Percentiles rank a stretch among this genome's conserved stretches.
phyloP scores from a whole-genome alignment of 2,113 vertebrate genomes.

The Forbesichthys agassizii region DNA sequence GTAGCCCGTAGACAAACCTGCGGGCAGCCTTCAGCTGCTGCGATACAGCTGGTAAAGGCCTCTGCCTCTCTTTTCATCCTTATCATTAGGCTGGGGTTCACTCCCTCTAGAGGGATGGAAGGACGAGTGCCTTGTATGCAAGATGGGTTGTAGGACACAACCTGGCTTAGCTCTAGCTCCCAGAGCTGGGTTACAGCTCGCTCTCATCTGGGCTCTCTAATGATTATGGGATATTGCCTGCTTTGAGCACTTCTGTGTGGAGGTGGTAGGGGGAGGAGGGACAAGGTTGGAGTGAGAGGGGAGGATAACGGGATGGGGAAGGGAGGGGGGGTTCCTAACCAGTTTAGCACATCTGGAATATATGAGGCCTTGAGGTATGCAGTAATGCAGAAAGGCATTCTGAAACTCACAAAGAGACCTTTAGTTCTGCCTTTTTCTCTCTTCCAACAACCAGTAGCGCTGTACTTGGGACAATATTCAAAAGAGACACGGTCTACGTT shows the following conservation, averaged over 20 bases:
- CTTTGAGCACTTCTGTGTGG: slow-evolving; percentile 69
- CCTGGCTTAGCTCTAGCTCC: slow-evolving; percentile 18
- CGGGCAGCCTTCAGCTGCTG: slow-evolving; percentile 27
- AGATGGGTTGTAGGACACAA: slow-evolving; percentile 18
- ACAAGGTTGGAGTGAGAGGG: slow-evolving; percentile 32
- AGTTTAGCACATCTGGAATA: slow-evolving; percentile 83
- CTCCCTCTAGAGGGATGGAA: slow-evolving; percentile 19
- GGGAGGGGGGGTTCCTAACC: slow-evolving; percentile 53
- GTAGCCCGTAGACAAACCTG: slow-evolving; percentile 48
- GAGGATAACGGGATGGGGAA: background rate
- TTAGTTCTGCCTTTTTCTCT: slow-evolving; percentile 59
- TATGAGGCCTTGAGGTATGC: slow-evolving; percentile 82
- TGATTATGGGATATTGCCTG: slow-evolving; percentile 62
- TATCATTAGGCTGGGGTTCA: slow-evolving; percentile 56
- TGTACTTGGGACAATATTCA: slow-evolving; percentile 62
- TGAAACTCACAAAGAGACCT: slow-evolving; percentile 77
- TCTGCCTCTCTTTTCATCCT: slow-evolving; percentile 30
- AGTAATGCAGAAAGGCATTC: slow-evolving; percentile 78
- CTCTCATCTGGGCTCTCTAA: slow-evolving; percentile 60
- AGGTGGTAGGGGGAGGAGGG: slow-evolving; percentile 35
- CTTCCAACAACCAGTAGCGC: slow-evolving; percentile 69
- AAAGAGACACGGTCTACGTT: slow-evolving; percentile 63
- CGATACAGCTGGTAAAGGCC: slow-evolving; percentile 13
- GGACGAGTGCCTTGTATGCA: slow-evolving; percentile 20
- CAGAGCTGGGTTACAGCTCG: slow-evolving; percentile 16